Conservation (phyloP, 2,888 invertebrate species). For the Prosopocoilus inquinatus region DNA sequence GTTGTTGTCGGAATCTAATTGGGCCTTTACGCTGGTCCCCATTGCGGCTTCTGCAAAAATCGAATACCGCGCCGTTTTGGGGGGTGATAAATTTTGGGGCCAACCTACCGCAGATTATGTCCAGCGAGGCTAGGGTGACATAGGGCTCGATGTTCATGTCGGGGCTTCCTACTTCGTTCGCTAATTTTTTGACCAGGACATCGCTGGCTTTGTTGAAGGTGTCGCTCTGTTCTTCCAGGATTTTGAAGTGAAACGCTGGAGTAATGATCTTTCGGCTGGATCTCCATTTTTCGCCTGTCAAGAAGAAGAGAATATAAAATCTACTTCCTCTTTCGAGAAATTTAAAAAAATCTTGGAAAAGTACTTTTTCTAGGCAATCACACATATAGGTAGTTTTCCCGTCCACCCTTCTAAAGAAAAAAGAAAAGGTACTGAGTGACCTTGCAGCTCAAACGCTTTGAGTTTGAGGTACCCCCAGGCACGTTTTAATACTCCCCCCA, state of each 20-base stretch:
- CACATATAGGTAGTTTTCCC: no score
- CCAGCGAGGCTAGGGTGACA: conserved; percentile 36
- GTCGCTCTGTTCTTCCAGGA: conserved; percentile 36
- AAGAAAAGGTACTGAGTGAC: no score
- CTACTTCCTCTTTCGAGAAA: no score
- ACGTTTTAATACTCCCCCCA: background rate
- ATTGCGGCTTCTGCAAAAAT: conserved; percentile 72
- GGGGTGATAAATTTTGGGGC: background rate
- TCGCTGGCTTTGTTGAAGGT: conserved; percentile 35
- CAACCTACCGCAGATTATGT: conserved; percentile 40
- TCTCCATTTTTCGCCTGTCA: conserved; percentile 32
- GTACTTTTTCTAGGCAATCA: no score
- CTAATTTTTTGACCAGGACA: conserved; percentile 26
- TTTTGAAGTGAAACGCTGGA: conserved; percentile 39
- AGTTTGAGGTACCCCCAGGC: no score
- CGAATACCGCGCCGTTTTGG: no score
- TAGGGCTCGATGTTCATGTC: conserved; percentile 37
- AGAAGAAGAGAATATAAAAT: conserved; percentile 4
- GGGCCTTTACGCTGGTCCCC: conserved; percentile 74
- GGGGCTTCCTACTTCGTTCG: conserved; percentile 29
- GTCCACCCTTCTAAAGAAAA: no score
- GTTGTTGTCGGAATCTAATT: conserved; percentile 63
- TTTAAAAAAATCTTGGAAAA: no score
- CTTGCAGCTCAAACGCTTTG: no score
- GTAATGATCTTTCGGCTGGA: conserved; percentile 33